Evolutionary conservation across 2,888 invertebrate genomes (phyloP), one percentile per base, ranked within the genome.

Genomic region (Tiliacea aurago): DNA sequence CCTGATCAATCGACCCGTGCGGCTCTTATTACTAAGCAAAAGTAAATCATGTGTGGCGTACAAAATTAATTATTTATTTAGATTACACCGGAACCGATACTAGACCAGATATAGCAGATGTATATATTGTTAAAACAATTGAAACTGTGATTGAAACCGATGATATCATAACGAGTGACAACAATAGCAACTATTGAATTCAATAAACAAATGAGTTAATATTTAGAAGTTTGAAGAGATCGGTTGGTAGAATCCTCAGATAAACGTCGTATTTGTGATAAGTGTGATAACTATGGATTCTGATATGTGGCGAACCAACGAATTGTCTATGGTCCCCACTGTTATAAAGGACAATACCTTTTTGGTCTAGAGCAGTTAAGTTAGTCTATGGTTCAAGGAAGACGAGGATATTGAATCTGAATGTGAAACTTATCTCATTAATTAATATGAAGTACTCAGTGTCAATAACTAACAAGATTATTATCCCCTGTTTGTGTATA

Each of bases 161-260:
- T 72, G 41, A 59, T 49, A 63, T 81, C 67, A 67, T 20, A n/a
- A 41, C 7, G 20, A 64, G 7, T 23, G 59, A 78, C 23, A 37
- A 45, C 37, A 72, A 64, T 20, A 23, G 9, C n/a, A 55, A 55
- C 43, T 28, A 56, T 37, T 61, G n/a, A 65, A 72, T 64, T 59
- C 7, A 33, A 58, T 66, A 73, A 67, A 53, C 47, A 64, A 67
- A 75, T 75, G 23, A 61, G 37, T 80, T 37, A 45, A 64, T 43
- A 66, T 33, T 47, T 28, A 18, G 4, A 55, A n/a, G 15, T 41
- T 45, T 41, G 18, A 28, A n/a, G 37, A 45, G 11, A 58, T 47
- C n/a, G 23, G n/a, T 62, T 45, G 28, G n/a, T 20, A 45, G n/a
- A n/a, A 62, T 37, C 10, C 20, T 51, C 9, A 53, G 33, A 51